Conservation (phyloP, 1,140 invertebrate species). For the Sinella curviseta region DNA sequence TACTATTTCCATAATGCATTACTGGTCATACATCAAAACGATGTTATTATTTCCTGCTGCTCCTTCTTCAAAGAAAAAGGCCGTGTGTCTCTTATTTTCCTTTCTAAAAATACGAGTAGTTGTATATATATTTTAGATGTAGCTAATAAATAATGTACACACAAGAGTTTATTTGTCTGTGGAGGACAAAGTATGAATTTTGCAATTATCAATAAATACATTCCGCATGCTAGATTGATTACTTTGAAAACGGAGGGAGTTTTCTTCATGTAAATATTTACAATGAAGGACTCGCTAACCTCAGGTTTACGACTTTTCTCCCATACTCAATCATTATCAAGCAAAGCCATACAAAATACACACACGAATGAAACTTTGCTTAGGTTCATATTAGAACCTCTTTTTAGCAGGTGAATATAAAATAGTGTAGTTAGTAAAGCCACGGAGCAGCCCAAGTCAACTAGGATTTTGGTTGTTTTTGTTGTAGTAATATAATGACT, state of each 20-base stretch:
- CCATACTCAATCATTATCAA: no score
- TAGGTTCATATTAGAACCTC: not conserved
- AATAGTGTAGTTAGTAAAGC: no score
- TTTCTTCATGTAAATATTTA: no score
- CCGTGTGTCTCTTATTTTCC: not conserved
- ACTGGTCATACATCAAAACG: not conserved
- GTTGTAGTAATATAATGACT: not conserved
- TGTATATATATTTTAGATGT: not conserved
- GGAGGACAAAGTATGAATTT: not conserved
- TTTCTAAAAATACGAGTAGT: not conserved
- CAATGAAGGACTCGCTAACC: no score
- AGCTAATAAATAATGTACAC: not conserved
- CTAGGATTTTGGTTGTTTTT: not conserved
- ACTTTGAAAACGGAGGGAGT: no score
- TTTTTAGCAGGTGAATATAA: no score
- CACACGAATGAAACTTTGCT: no score
- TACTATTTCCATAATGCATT: constrained; percentile 5
- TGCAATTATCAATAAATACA: not conserved
- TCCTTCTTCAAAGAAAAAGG: not conserved
- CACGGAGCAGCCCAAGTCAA: not conserved
- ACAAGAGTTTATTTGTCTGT: not conserved
- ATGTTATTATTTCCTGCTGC: not conserved
- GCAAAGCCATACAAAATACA: no score
- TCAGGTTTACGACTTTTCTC: no score
- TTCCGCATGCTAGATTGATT: not conserved